These are phyloP conservation scores for Crocallis elinguaria DNA, from an alignment of 2,888 invertebrate species.

Conservation along the genomic window DNA sequence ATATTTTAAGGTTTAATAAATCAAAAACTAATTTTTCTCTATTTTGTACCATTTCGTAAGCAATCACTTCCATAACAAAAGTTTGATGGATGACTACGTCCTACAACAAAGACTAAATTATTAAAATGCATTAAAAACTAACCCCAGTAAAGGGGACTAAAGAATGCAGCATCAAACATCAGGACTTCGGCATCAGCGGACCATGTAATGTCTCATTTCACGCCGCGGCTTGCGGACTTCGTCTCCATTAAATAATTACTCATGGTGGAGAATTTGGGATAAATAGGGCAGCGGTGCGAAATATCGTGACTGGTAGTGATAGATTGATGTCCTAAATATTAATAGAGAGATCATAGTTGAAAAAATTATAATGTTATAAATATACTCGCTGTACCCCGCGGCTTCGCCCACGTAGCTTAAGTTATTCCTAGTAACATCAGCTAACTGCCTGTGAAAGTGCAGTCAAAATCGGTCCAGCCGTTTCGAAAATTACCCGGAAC, in stretches of 20 bases:
- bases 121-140: constrained; percentile 34
- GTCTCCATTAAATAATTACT: constrained; percentile 73
- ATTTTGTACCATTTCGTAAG: background rate
- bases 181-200: constrained; percentile 57
- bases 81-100: constrained; percentile 17
- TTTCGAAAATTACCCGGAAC: too few species aligned
- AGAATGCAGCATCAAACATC: constrained; percentile 45
- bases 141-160: constrained; percentile 27
- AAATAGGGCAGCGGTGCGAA: constrained; percentile 24
- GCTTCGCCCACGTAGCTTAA: too few species aligned
- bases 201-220: constrained; percentile 77
- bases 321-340: constrained; percentile 13
- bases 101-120: constrained; percentile 24
- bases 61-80: constrained; percentile 13
- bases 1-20: too few species aligned
- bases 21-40: too few species aligned
- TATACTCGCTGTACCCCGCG: too few species aligned
- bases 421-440: too few species aligned
- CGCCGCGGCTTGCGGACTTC: constrained; percentile 69
- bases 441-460: too few species aligned
- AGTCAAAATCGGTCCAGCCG: too few species aligned
- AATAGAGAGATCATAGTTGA: constrained; percentile 3
- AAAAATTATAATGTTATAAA: too few species aligned
- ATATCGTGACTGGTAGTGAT: constrained; percentile 15
- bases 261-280: constrained; percentile 36